Evolutionary conservation across 2,888 invertebrate species (phyloP).

Genomic region (Allophyes oxyacanthae): DNA sequence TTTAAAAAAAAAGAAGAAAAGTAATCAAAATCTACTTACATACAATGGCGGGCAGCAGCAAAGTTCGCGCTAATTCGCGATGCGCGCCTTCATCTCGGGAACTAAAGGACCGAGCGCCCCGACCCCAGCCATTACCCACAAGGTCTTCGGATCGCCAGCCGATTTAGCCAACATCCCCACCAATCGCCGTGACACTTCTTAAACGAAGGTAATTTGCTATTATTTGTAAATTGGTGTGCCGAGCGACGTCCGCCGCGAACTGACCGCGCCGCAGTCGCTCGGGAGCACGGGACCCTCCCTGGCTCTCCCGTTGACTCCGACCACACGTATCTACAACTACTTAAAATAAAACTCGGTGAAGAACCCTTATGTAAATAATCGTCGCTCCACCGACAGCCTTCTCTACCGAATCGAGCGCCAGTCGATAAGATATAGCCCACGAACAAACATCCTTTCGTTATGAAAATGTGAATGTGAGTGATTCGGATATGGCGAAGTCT

Average conservation of each 20-base stretch:
- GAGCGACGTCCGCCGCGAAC: constrained; percentile 81
- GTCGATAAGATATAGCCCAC: constrained; percentile 84
- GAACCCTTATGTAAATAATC: constrained; percentile 79
- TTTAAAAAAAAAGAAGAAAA: constrained; percentile 7
- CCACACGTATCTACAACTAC: constrained; percentile 50
- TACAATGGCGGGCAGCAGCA: constrained; percentile 56
- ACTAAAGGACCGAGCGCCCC: constrained; percentile 77
- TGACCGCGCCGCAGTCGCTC: constrained; percentile 79
- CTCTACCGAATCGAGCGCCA: constrained; percentile 74
- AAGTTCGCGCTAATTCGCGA: constrained; percentile 71
- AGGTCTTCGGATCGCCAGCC: constrained; percentile 86
- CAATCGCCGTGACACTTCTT: constrained; percentile 87
- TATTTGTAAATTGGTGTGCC: constrained; percentile 88
- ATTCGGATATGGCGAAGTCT: constrained; percentile 75
- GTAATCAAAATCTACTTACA: constrained; percentile 64
- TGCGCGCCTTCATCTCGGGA: constrained; percentile 69
- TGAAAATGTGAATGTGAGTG: constrained; percentile 74
- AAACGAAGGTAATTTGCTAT: constrained; percentile 89
- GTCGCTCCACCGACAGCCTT: constrained; percentile 69
- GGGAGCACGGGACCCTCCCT: constrained; percentile 80
- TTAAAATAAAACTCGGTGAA: constrained; percentile 49
- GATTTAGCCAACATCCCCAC: constrained; percentile 88
- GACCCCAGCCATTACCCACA: constrained; percentile 84
- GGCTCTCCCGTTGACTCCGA: constrained; percentile 75
- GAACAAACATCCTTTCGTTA: constrained; percentile 72